Evolutionary conservation across 2,888 invertebrate species (phyloP).

Genomic region (Alentia gelatinosa): DNA sequence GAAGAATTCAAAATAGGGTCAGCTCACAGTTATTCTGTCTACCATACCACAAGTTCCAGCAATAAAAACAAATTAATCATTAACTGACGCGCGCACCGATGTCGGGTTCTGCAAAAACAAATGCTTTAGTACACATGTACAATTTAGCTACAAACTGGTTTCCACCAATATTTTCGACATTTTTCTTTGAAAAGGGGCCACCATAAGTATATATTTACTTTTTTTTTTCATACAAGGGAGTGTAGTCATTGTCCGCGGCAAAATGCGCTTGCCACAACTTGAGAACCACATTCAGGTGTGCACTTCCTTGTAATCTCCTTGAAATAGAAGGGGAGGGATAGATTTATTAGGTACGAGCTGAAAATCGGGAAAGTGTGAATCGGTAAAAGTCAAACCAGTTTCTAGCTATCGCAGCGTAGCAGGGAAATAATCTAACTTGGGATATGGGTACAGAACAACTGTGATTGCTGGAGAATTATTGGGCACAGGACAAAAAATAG

Average conservation of each 20-base stretch:
- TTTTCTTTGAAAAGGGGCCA: neutral
- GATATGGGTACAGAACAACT: slow-evolving; percentile 51
- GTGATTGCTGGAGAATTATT: slow-evolving; percentile 29
- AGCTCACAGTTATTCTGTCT: slow-evolving; percentile 46
- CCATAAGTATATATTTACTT: neutral
- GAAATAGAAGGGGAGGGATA: no score
- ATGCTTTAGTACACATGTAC: slow-evolving; percentile 45
- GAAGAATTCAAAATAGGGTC: neutral
- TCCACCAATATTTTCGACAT: no score
- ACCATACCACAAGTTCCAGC: slow-evolving; percentile 31
- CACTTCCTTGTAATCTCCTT: no score
- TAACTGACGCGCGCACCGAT: slow-evolving; percentile 45
- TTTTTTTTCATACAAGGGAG: neutral
- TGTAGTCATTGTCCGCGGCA: neutral
- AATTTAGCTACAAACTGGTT: slow-evolving; percentile 43
- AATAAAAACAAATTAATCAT: slow-evolving; percentile 17
- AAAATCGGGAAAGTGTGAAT: no score
- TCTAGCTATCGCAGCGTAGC: slow-evolving; percentile 41
- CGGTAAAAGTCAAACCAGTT: slow-evolving; percentile 14
- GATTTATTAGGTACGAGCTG: no score
- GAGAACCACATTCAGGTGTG: neutral
- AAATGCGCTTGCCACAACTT: neutral
- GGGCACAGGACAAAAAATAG: slow-evolving; percentile 47
- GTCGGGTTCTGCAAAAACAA: slow-evolving; percentile 51
- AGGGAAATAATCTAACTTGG: slow-evolving; percentile 30